A percentile compares a stretch with the other conserved stretches of the same genome.
phyloP scores from a whole-genome alignment of 1,140 invertebrate genomes.

The Aradophagus sp. region DNA sequence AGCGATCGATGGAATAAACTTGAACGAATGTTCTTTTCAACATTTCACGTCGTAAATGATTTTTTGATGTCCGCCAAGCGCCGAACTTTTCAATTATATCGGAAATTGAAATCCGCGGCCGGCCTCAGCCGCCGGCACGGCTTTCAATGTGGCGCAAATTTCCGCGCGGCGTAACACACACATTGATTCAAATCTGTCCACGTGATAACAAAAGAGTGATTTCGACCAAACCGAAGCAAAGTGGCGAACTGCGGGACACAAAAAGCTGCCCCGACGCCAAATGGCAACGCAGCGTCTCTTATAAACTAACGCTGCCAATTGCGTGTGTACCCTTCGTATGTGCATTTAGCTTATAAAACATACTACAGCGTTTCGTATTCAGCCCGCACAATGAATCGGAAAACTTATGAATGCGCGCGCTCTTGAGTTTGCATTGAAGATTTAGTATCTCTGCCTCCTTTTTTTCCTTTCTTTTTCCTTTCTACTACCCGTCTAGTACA shows the following conservation, averaged over 20 bases:
- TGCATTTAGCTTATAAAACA: slow-evolving; percentile 60
- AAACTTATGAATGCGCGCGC: slow-evolving; percentile 58
- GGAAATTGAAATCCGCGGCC: too few relatives aligned
- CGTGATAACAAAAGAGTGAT: slow-evolving; percentile 53
- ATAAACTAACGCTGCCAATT: slow-evolving; percentile 50
- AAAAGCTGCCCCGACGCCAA: slow-evolving; percentile 49
- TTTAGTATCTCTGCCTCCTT: slow-evolving; percentile 54
- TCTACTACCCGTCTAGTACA: slow-evolving; percentile 7
- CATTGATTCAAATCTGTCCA: slow-evolving; percentile 48
- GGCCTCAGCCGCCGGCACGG: too few relatives aligned
- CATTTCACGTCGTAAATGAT: too few relatives aligned
- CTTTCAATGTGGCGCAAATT: slow-evolving; percentile 13
- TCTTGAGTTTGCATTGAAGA: slow-evolving; percentile 63
- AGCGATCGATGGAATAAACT: too few relatives aligned
- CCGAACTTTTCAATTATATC: too few relatives aligned
- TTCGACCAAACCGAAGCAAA: slow-evolving; percentile 51
- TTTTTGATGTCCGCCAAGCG: too few relatives aligned
- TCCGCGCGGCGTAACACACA: slow-evolving; percentile 17
- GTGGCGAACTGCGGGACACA: slow-evolving; percentile 55
- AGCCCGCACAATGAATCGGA: slow-evolving; percentile 43
- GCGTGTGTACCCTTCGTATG: slow-evolving; percentile 52
- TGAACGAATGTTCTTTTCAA: too few relatives aligned
- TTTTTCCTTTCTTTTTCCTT: slow-evolving; percentile 11
- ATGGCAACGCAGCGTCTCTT: slow-evolving; percentile 46
- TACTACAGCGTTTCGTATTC: slow-evolving; percentile 48